These are phyloP conservation scores for Oncorhynchus kisutch DNA, from an alignment of 2,113 vertebrate genomes.

Conservation along the genomic window DNA sequence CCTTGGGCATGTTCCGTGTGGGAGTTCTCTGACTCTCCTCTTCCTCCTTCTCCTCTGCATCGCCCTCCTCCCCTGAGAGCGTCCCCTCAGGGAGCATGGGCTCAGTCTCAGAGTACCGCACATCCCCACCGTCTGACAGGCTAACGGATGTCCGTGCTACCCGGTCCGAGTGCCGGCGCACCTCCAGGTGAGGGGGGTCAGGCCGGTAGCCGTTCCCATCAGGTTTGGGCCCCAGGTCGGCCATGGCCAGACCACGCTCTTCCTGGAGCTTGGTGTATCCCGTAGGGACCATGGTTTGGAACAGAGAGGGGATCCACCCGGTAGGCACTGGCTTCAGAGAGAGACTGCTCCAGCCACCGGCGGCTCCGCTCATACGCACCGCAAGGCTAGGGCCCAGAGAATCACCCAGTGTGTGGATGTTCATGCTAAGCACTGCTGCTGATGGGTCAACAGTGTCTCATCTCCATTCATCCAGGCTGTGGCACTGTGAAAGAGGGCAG, in stretches of 20 bases:
- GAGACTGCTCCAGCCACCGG: slow-evolving; percentile 79
- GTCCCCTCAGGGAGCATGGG: slow-evolving; percentile 79
- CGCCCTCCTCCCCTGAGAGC: slow-evolving; percentile 61
- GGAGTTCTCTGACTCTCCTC: slow-evolving; percentile 5
- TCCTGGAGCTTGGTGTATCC: slow-evolving; percentile 89
- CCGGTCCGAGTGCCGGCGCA: slow-evolving; percentile 79
- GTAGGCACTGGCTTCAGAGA: slow-evolving; percentile 79
- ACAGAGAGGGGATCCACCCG: slow-evolving; percentile 78
- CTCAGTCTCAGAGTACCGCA: slow-evolving; percentile 78
- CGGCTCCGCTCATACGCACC: slow-evolving; percentile 69
- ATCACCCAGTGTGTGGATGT: slow-evolving; percentile 65
- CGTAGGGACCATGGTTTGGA: slow-evolving; percentile 91
- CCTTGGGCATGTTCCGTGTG: slow-evolving; percentile 78
- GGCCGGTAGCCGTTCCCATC: slow-evolving; percentile 78
- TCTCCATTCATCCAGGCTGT: slow-evolving; percentile 41
- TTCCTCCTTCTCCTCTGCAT: slow-evolving; percentile 36
- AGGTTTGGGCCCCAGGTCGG: slow-evolving; percentile 78
- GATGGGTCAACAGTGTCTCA: slow-evolving; percentile 40
- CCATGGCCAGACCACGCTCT: slow-evolving; percentile 84
- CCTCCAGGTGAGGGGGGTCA: slow-evolving; percentile 77
- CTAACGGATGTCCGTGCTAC: slow-evolving; percentile 71
- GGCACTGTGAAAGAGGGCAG: not conserved
- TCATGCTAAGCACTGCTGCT: slow-evolving; percentile 62
- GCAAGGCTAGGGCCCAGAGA: slow-evolving; percentile 74
- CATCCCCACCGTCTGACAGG: slow-evolving; percentile 78